These are phyloP conservation scores for Guaruba guarouba DNA, from an alignment of 2,113 vertebrate species.

Conservation along the genomic window DNA sequence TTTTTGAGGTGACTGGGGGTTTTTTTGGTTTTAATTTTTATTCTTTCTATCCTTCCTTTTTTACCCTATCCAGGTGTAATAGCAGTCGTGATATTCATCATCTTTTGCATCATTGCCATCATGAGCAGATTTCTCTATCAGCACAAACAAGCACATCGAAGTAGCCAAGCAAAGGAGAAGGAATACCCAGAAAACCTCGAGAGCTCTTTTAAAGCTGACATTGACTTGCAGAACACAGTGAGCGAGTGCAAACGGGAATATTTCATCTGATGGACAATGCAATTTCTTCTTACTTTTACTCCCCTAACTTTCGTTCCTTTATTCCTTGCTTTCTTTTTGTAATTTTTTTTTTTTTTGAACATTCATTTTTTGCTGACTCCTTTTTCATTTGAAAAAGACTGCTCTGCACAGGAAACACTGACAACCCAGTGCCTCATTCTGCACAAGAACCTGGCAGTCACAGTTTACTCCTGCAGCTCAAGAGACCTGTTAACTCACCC, in stretches of 20 bases:
- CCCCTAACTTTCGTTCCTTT: background rate
- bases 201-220: conserved; percentile 87
- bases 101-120: conserved; percentile 85
- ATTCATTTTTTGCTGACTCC: background rate
- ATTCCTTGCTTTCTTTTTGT: background rate
- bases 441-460: background rate
- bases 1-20: background rate
- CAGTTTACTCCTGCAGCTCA: conserved; percentile 24
- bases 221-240: conserved; percentile 89
- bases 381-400: conserved; percentile 22
- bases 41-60: background rate
- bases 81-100: conserved; percentile 89
- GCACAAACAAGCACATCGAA: conserved; percentile 83
- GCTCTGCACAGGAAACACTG: conserved; percentile 46
- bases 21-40: background rate
- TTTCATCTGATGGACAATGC: conserved; percentile 86
- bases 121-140: conserved; percentile 90
- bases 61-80: conserved; percentile 81
- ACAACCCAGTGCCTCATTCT: conserved; percentile 45
- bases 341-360: background rate
- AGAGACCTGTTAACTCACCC: conserved; percentile 2
- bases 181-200: conserved; percentile 85
- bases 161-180: conserved; percentile 82
- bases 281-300: conserved; percentile 30
- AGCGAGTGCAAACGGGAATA: conserved; percentile 94